These are phyloP conservation scores for Xestia sexstrigata DNA, from an alignment of 2,888 invertebrate species.

Conservation along the genomic window DNA sequence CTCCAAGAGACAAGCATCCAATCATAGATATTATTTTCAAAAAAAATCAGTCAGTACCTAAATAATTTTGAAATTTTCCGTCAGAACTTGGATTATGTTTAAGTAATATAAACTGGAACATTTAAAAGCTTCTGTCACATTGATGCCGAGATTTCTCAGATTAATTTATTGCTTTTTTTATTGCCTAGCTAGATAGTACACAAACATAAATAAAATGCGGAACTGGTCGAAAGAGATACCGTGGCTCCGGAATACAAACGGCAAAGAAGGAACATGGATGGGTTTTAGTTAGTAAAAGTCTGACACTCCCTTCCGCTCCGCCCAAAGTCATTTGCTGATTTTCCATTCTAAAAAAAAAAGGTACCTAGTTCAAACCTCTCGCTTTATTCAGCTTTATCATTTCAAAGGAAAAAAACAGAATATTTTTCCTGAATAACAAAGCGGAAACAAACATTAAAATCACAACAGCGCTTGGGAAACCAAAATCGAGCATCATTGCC, in stretches of 20 bases:
- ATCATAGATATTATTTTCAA: conserved; percentile 7
- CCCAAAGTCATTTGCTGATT: too few species aligned
- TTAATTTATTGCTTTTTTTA: conserved; percentile 2
- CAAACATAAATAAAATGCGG: background rate
- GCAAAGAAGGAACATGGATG: too few species aligned
- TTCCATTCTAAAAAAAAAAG: too few species aligned
- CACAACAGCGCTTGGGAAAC: conserved; percentile 34
- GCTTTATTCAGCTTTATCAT: background rate
- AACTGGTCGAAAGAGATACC: too few species aligned
- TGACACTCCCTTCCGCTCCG: too few species aligned
- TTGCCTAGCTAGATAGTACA: too few species aligned
- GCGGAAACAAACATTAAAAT: conserved; percentile 39
- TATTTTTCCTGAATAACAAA: conserved; percentile 25
- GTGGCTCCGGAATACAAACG: too few species aligned
- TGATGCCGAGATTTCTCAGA: conserved; percentile 31
- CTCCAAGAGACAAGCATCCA: background rate
- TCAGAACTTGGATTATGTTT: background rate
- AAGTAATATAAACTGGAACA: conserved; percentile 11
- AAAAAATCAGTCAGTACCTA: background rate
- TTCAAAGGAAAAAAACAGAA: conserved; percentile 14
- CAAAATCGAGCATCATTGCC: conserved; percentile 44
- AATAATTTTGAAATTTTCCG: background rate
- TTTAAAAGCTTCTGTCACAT: background rate
- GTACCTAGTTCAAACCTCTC: background rate
- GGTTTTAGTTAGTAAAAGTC: too few species aligned